A percentile compares a stretch with the other conserved stretches of the same genome.
phyloP scores from a whole-genome alignment of 2,888 invertebrate genomes.

The Candidula unifasciata region DNA sequence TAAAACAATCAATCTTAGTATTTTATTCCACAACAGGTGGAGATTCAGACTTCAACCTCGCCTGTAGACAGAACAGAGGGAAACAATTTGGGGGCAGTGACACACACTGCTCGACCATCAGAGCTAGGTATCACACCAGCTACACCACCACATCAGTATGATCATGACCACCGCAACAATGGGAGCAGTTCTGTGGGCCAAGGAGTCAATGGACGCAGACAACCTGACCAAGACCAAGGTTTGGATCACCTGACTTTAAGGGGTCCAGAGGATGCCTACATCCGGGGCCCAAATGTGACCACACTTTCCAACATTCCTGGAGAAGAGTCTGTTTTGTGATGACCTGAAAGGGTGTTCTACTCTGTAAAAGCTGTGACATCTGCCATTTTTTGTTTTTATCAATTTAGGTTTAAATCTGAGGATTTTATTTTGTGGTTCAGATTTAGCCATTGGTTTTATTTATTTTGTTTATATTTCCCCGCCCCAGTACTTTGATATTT shows the following conservation, averaged over 20 bases:
- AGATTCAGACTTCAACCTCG: slow-evolving; percentile 56
- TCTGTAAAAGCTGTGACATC: too few species aligned
- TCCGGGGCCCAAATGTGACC: neutral
- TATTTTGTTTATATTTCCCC: too few species aligned
- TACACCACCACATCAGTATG: neutral
- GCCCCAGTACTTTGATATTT: too few species aligned
- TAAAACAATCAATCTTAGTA: too few species aligned
- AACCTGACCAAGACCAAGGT: neutral
- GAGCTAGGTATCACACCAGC: slow-evolving; percentile 24
- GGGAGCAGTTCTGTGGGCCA: neutral
- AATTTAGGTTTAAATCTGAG: too few species aligned
- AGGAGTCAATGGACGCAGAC: too few species aligned
- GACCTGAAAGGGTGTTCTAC: neutral
- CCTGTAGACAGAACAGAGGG: slow-evolving; percentile 63
- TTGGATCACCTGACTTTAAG: neutral
- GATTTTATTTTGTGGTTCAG: too few species aligned
- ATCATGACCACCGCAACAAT: neutral
- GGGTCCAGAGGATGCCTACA: neutral
- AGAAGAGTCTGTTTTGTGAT: slow-evolving; percentile 47
- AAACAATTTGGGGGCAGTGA: neutral
- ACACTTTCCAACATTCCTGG: slow-evolving; percentile 11
- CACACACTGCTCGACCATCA: neutral
- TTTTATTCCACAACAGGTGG: neutral
- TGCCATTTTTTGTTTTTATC: too few species aligned
- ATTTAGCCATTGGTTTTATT: too few species aligned